Conservation (phyloP, 2,888 invertebrate species). For the Nomada ferruginata region DNA sequence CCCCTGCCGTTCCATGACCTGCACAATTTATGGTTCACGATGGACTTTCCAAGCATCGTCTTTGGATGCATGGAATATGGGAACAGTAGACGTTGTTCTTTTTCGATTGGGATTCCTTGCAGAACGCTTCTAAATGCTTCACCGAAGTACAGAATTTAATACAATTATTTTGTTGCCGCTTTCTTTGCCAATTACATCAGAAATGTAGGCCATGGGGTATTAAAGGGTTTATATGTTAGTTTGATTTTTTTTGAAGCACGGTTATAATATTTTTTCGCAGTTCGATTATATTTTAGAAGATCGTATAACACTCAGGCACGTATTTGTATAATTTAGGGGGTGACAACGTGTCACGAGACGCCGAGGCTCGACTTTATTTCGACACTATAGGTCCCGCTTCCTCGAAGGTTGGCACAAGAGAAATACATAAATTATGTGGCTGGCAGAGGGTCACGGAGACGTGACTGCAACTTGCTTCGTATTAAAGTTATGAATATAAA, state of each 20-base stretch:
- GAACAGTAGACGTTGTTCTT: not conserved
- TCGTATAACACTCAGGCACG: slow-evolving; percentile 1
- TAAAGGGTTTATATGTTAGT: not conserved
- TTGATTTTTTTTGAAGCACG: not conserved
- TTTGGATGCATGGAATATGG: slow-evolving; percentile 1
- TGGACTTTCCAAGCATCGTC: not conserved
- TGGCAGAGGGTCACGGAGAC: slow-evolving; percentile 69
- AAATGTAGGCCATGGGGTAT: too few relatives aligned
- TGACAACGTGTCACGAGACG: slow-evolving; percentile 4
- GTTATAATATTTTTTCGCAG: not conserved
- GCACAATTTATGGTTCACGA: slow-evolving; percentile 19
- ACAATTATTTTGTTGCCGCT: not conserved
- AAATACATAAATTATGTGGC: slow-evolving; percentile 78
- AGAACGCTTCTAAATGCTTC: too few relatives aligned
- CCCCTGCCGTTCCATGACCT: slow-evolving; percentile 17
- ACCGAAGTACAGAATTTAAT: too few relatives aligned
- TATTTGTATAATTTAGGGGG: slow-evolving; percentile 25
- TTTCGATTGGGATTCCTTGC: too few relatives aligned
- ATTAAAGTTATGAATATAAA: slow-evolving; percentile 83
- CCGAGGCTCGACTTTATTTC: slow-evolving; percentile 21
- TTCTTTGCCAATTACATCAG: too few relatives aligned
- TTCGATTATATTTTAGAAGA: slow-evolving; percentile 6
- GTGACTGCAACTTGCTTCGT: slow-evolving; percentile 80
- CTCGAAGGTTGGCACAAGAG: slow-evolving; percentile 63
- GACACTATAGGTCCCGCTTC: slow-evolving; percentile 7